These are phyloP conservation scores for Mesaphorura yosii DNA, from an alignment of 1,140 invertebrate species.

Conservation along the genomic window DNA sequence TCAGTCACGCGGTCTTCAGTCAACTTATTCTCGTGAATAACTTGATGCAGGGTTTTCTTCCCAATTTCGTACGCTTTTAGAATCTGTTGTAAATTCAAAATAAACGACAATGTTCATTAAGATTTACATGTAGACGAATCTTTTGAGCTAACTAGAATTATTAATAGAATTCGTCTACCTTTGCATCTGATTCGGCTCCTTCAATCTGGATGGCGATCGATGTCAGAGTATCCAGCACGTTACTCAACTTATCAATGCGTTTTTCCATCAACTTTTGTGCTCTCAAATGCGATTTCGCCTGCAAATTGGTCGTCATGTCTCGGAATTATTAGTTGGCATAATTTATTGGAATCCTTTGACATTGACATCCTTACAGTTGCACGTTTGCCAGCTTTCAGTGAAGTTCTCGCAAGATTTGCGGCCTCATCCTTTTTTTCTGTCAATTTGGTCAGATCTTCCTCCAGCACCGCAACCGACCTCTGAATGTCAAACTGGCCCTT, in stretches of 20 bases:
- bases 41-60: conserved; percentile 13
- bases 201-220: conserved; percentile 17
- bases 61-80: conserved; percentile 18
- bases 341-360: neutral
- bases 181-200: conserved; percentile 19
- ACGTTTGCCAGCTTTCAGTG: conserved; percentile 13
- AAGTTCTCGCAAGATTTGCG: neutral
- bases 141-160: neutral
- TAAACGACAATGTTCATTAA: neutral
- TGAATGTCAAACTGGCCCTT: conserved; percentile 11
- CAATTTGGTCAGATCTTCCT: conserved; percentile 5
- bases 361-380: conserved; percentile 5
- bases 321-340: neutral
- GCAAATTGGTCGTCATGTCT: conserved; percentile 1
- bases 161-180: conserved; percentile 3
- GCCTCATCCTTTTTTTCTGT: conserved; percentile 3
- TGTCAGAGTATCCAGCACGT: conserved; percentile 20
- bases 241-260: conserved; percentile 7
- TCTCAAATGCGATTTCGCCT: conserved; percentile 24
- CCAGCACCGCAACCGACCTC: conserved; percentile 3
- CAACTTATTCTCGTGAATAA: conserved; percentile 16
- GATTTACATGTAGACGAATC: neutral
- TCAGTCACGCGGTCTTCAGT: conserved; percentile 13
- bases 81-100: conserved; percentile 7
- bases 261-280: conserved; percentile 16